Evolutionary conservation across 2,888 invertebrate species (phyloP), one percentile per base, ranked within the genome.

Genomic region (Keiferia lycopersicella): DNA sequence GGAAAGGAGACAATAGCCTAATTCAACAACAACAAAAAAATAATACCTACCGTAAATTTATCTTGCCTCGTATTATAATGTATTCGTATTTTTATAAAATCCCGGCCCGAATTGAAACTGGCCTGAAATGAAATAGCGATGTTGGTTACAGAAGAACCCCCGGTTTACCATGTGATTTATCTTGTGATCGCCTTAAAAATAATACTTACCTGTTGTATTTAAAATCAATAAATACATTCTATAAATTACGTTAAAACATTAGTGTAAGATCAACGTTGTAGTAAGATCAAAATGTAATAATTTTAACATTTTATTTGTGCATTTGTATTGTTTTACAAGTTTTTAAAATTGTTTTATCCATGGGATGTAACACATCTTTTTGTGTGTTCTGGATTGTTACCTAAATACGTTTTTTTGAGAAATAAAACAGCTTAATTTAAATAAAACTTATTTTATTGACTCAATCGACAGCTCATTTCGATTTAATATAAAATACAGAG

Each of bases 381-480:
- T 41, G 41, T 45, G 20, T 60, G n/a, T 26, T 39, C 8, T 60
- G 45, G 22, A 60, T 45, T 60, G 60, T 60, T 60, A 60, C 10
- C 18, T 45, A n/a, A n/a, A 61, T 8, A 16, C 10, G 20, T 14
- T n/a, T 22, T 59, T 41, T 50, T 48, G 14, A 30, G 18, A 53
- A 62, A 53, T 39, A 62, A 62, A 62, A 53, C 39, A 38, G 39
- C 53, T 53, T 62, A 51, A 18, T 14, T 22, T 10, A 26, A 26
- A 20, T 20, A 16, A 61, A 26, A 64, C 67, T 66, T 68, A 71
- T 67, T 78, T 80, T 79, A 82, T 67, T 66, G 74, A 58, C 58
- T 58, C 34, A 58, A 38, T 34, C 34, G 57, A 57, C 14, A 6
- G 16, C n/a, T 34, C 34, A 53, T 12, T 22, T 11, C 50, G 34